Evolutionary conservation across 1,140 invertebrate genomes (phyloP), one percentile per base, ranked within the genome.

Genomic region (Drosophila arizonae): DNA sequence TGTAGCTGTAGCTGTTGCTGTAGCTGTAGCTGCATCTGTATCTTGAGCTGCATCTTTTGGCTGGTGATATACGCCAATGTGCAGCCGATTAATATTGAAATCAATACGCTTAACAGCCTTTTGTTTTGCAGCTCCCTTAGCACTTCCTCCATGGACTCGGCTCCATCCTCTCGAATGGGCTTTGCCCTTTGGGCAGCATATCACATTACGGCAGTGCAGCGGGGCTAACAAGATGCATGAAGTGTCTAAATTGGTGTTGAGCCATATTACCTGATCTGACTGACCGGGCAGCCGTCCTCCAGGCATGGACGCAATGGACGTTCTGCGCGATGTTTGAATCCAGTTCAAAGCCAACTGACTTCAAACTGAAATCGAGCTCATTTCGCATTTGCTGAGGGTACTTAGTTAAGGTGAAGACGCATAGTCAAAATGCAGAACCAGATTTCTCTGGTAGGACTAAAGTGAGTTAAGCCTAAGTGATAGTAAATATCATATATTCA

Each of bases 231-330:
- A 91, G 90, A 88, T 90, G 80, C 85, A 91, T 89, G 78, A 90
- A 88, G 90, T 91, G 90, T 91, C 77, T 80, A 90, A 91, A 91
- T 91, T 91, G 90, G 90, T 90, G 90, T 91, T 91, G 90, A 88
- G 78, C 90, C 81, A 90, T 87, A 90, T 91, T 91, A 91, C 80
- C 82, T 65, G 43, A 46, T 70, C 64, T 57, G 45, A 65, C 55
- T 58, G 45, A 41, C 43, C 8, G 11, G 10, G 15, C 43, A 46
- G 43, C 43, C 43, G 17, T 17, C 43, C 43, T 46, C 43, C n/a
- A 46, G 15, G 43, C 43, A 39, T 6, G 10, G 6, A 11, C 8
- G 43, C 43, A 17, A 1, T 5, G 13, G 9, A 33, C 33, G 8
- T 10, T 33, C 33, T 33, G 33, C 33, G 9, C 33, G 33, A 33